These are phyloP conservation scores for Mesocricetus auratus DNA, from an alignment of 2,113 vertebrate species.

Conservation along the genomic window DNA sequence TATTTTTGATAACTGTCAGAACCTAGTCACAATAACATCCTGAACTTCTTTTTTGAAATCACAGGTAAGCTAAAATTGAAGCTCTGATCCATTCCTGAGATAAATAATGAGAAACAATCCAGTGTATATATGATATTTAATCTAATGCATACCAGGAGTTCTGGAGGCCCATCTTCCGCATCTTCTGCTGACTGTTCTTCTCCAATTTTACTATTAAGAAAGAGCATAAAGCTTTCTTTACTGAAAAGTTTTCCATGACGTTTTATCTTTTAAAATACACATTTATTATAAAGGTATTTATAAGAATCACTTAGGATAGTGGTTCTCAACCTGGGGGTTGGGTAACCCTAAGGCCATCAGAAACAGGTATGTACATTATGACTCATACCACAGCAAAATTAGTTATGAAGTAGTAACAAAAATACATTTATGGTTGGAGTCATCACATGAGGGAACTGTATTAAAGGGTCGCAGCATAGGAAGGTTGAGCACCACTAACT, in stretches of 20 bases:
- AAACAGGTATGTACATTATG: background rate
- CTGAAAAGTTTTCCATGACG: background rate
- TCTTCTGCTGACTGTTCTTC: constrained; percentile 98
- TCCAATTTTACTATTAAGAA: constrained; percentile 93
- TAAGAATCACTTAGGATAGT: background rate
- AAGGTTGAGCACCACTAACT: background rate
- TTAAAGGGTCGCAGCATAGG: background rate
- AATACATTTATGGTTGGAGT: background rate
- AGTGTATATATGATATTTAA: background rate
- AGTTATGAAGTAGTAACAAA: background rate
- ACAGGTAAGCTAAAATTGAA: constrained; percentile 34
- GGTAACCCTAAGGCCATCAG: background rate
- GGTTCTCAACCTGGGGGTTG: background rate
- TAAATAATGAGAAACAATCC: background rate
- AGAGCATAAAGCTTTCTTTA: constrained; percentile 50
- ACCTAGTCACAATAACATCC: constrained; percentile 23
- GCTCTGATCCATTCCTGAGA: constrained; percentile 30
- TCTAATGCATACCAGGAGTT: constrained; percentile 91
- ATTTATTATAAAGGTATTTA: background rate
- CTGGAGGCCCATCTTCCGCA: constrained; percentile 95
- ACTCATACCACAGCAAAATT: background rate
- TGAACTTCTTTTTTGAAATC: constrained; percentile 44
- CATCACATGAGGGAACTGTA: background rate
- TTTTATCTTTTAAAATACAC: background rate
- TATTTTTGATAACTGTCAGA: constrained; percentile 38